These are phyloP conservation scores for Cochlearius cochlearius DNA, from an alignment of 2,113 vertebrate species.

Conservation along the genomic window DNA sequence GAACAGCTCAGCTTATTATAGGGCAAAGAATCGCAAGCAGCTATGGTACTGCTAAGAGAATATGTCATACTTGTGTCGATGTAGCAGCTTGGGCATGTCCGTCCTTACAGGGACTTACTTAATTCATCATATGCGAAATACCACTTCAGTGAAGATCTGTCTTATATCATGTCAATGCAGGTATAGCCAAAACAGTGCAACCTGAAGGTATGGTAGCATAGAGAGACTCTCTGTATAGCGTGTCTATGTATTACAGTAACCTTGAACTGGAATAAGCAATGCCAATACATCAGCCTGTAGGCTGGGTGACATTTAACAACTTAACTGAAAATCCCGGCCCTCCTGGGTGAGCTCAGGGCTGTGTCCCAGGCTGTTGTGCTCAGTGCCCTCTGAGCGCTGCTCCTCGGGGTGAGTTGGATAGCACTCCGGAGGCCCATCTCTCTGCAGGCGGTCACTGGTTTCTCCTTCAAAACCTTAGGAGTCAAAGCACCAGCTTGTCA, in stretches of 20 bases:
- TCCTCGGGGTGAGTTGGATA: background rate
- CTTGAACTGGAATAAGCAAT: background rate
- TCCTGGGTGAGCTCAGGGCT: background rate
- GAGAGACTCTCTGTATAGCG: background rate
- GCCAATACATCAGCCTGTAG: background rate
- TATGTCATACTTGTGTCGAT: conserved; percentile 15
- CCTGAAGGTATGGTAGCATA: background rate
- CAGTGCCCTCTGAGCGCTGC: background rate
- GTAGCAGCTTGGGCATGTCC: conserved; percentile 5
- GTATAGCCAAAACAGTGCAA: background rate
- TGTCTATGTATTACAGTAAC: background rate
- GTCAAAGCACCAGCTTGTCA: background rate
- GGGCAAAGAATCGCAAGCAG: conserved; percentile 53
- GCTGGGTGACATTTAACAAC: background rate
- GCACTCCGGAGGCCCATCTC: background rate
- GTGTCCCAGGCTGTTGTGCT: background rate
- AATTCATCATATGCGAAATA: background rate
- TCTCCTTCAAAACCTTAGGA: background rate
- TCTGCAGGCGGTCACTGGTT: background rate
- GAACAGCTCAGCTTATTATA: conserved; percentile 64
- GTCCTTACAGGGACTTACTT: background rate
- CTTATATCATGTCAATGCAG: background rate
- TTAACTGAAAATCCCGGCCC: background rate
- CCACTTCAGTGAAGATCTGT: background rate
- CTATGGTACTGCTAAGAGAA: conserved; percentile 1